Conservation (phyloP, 2,113 vertebrate genomes). For the Bufo gargarizans region DNA sequence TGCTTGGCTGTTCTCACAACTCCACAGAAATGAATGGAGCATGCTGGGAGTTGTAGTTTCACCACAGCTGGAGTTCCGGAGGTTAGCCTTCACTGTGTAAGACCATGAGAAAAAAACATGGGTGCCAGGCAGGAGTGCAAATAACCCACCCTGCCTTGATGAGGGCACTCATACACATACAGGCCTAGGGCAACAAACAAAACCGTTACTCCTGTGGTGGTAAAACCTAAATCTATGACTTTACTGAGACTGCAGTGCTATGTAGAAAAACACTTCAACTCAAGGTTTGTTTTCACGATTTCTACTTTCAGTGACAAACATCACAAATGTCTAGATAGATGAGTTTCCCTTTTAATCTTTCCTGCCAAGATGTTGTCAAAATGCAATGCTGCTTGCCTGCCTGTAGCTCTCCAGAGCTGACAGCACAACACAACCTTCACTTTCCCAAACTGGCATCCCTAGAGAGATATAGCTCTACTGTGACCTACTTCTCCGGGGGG, state of each 20-base stretch:
- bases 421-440: slow-evolving; percentile 14
- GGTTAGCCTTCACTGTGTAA: too few species aligned
- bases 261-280: neutral
- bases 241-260: neutral
- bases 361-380: slow-evolving; percentile 29
- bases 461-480: slow-evolving; percentile 4
- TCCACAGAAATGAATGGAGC: too few species aligned
- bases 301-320: slow-evolving; percentile 23
- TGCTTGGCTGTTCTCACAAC: too few species aligned
- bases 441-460: slow-evolving; percentile 26
- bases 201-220: neutral
- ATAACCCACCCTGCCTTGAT: neutral
- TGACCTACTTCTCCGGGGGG: slow-evolving; percentile 42
- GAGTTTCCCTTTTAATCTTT: slow-evolving; percentile 1
- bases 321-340: slow-evolving; percentile 26
- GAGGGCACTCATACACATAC: neutral
- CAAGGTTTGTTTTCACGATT: neutral
- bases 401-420: slow-evolving; percentile 29
- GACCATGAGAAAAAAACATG: too few species aligned
- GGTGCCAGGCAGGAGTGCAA: neutral
- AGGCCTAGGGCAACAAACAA: neutral
- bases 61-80: too few species aligned
- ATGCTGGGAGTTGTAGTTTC: too few species aligned
- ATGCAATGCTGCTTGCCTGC: slow-evolving; percentile 3
- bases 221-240: neutral